Percentiles rank a stretch among this genome's conserved stretches.
These are phyloP conservation scores for Ophiothrix spiculata DNA, from an alignment of 35 echinoderm and acorn worm genomes.

Conservation along the genomic window DNA sequence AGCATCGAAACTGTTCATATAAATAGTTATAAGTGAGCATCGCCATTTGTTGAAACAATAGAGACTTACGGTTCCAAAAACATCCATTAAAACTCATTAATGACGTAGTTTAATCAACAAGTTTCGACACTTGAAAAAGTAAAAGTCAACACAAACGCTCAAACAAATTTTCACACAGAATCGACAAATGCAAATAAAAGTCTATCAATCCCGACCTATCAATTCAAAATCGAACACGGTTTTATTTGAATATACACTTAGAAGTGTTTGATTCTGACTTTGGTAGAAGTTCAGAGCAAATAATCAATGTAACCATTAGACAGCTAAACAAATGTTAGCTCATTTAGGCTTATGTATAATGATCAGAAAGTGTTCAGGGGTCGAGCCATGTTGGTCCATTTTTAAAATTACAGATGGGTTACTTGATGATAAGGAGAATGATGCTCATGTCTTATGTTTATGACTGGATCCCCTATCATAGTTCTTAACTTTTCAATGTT, in stretches of 20 bases:
- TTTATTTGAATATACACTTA: neutral
- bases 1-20: no score
- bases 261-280: neutral
- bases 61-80: no score
- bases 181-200: neutral
- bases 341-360: no score
- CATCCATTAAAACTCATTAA: no score
- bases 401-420: neutral
- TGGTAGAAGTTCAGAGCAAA: neutral
- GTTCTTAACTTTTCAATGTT: neutral
- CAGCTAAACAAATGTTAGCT: neutral
- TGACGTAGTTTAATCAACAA: no score
- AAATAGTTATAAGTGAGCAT: no score
- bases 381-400: neutral
- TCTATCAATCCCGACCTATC: no score
- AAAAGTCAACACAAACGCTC: neutral
- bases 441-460: neutral
- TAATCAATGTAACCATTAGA: neutral
- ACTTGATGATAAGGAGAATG: neutral
- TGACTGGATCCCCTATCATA: neutral
- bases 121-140: no score
- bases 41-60: no score
- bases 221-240: neutral
- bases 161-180: neutral
- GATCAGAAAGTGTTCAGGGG: no score